Conservation (phyloP, 1,140 invertebrate genomes). For the Lepidotrigona ventralis region DNA sequence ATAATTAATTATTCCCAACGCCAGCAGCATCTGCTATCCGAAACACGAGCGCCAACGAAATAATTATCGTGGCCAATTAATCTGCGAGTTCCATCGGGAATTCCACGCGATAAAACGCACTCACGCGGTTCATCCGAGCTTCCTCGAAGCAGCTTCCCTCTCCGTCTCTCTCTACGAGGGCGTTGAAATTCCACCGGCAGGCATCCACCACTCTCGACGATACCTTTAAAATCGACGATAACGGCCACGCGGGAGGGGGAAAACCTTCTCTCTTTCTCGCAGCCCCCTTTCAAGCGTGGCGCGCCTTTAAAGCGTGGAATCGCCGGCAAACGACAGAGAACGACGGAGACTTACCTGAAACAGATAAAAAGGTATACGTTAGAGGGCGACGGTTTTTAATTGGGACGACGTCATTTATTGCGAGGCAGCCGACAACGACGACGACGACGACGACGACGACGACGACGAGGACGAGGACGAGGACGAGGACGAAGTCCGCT, state of each 20-base stretch:
- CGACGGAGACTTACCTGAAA: slow-evolving; percentile 57
- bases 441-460: background rate
- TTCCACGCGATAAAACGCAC: background rate
- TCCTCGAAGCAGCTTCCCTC: background rate
- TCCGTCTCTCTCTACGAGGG: background rate
- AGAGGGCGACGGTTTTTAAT: slow-evolving; percentile 57
- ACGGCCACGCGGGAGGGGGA: background rate
- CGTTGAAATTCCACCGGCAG: slow-evolving; percentile 32
- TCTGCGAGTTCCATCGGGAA: background rate
- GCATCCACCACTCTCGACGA: background rate
- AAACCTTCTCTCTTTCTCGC: background rate
- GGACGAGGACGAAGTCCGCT: background rate
- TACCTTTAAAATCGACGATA: slow-evolving; percentile 45
- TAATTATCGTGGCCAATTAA: slow-evolving; percentile 19
- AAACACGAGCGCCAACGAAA: background rate
- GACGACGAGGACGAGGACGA: too few species aligned
- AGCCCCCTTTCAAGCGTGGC: background rate
- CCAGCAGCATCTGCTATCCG: background rate
- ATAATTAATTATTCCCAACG: slow-evolving; percentile 8
- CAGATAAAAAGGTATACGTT: slow-evolving; percentile 59
- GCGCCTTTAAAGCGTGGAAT: slow-evolving; percentile 30
- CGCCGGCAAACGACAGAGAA: slow-evolving; percentile 4
- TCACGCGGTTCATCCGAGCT: background rate
- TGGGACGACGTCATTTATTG: slow-evolving; percentile 53
- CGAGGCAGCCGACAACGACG: slow-evolving; percentile 9